phyloP scores from a whole-genome alignment of 2,797 vertebrate species.

The Rhinoraja longicauda region DNA sequence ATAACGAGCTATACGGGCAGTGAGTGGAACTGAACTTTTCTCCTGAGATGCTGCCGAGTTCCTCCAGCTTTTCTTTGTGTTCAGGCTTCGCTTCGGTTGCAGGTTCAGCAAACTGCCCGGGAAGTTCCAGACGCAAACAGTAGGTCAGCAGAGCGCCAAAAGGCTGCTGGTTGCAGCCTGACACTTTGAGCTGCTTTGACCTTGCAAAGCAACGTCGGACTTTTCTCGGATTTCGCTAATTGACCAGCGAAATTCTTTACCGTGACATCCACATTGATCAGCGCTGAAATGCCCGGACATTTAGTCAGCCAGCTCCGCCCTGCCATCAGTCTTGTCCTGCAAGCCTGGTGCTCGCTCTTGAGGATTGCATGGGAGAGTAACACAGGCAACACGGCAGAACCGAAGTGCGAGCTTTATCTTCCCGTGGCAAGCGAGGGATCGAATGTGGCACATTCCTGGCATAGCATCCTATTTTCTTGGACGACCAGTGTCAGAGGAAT shows the following conservation, averaged over 20 bases:
- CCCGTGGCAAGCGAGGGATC: slow-evolving; percentile 54
- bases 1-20: no score
- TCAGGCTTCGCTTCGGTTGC: not conserved
- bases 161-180: not conserved
- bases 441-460: slow-evolving; percentile 70
- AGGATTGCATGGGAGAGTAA: slow-evolving; percentile 73
- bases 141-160: slow-evolving; percentile 10
- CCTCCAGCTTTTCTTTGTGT: no score
- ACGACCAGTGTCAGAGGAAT: slow-evolving; percentile 62
- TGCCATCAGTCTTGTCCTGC: slow-evolving; percentile 77
- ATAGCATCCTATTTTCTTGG: slow-evolving; percentile 75
- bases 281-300: slow-evolving; percentile 57
- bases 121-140: not conserved
- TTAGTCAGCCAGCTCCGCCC: slow-evolving; percentile 49
- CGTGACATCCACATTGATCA: slow-evolving; percentile 54
- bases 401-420: slow-evolving; percentile 51
- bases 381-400: slow-evolving; percentile 49
- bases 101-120: not conserved
- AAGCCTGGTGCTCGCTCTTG: slow-evolving; percentile 66
- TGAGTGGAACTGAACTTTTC: no score
- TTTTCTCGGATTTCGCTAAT: slow-evolving; percentile 64
- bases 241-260: slow-evolving; percentile 66
- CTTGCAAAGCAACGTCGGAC: not conserved
- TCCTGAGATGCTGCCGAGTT: no score
- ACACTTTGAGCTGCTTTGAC: slow-evolving; percentile 21